Evolutionary conservation across 2,888 invertebrate genomes (phyloP).

Genomic region (Cheilosia urbana): DNA sequence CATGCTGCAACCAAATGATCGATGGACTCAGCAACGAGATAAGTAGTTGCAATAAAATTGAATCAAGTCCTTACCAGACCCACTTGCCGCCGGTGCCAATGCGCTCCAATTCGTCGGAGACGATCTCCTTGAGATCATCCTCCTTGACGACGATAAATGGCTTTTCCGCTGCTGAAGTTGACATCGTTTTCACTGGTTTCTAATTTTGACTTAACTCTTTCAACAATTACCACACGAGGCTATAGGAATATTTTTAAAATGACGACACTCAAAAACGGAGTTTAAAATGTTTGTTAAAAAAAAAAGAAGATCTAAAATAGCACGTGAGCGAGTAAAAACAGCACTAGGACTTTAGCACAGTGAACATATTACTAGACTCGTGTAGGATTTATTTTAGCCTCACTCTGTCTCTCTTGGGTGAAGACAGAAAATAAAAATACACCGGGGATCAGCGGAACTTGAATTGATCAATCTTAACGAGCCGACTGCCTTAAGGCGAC

Average conservation of each 20-base stretch:
- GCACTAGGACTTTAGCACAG: constrained; percentile 40
- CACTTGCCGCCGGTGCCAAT: constrained; percentile 82
- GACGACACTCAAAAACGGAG: constrained; percentile 42
- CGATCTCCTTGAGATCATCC: constrained; percentile 81
- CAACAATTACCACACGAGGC: constrained; percentile 8
- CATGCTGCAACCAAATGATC: not conserved
- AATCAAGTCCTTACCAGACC: constrained; percentile 80
- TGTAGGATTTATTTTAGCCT: constrained; percentile 20
- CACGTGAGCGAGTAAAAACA: constrained; percentile 1
- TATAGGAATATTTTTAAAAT: constrained; percentile 44
- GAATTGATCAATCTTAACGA: constrained; percentile 50
- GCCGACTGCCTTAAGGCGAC: constrained; percentile 56
- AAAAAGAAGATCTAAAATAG: constrained; percentile 16
- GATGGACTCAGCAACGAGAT: constrained; percentile 5
- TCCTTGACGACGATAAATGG: constrained; percentile 78
- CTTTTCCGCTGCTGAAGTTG: constrained; percentile 51
- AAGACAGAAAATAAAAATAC: constrained; percentile 4
- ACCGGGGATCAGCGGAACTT: constrained; percentile 12
- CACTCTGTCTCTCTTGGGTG: not conserved
- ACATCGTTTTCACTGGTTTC: constrained; percentile 43
- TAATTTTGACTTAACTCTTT: constrained; percentile 17
- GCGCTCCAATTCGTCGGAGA: constrained; percentile 81
- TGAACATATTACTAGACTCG: constrained; percentile 2
- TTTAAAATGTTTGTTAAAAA: constrained; percentile 13
- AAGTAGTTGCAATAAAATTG: not conserved